phyloP scores from a whole-genome alignment of 2,113 vertebrate genomes.

The Parus major region DNA sequence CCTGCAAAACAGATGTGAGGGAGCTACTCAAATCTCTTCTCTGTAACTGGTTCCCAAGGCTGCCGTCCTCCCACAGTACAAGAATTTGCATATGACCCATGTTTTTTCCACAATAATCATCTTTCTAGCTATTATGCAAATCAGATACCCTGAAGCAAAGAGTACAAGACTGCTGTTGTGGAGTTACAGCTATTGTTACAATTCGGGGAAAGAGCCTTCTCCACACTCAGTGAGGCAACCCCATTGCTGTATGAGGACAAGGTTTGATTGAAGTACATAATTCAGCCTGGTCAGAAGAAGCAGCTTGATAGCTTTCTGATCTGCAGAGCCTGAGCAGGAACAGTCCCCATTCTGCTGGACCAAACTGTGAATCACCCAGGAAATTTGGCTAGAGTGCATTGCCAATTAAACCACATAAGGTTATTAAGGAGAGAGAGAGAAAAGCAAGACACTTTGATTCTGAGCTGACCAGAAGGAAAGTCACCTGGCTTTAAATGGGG shows the following conservation, averaged over 20 bases:
- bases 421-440: background rate
- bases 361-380: background rate
- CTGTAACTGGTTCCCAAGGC: background rate
- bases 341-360: background rate
- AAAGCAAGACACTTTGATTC: constrained; percentile 21
- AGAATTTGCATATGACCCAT: background rate
- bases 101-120: background rate
- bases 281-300: background rate
- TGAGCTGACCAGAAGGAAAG: constrained; percentile 58
- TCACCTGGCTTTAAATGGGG: constrained; percentile 19
- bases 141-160: background rate
- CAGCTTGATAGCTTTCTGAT: background rate
- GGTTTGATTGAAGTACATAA: constrained; percentile 3
- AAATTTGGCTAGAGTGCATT: background rate
- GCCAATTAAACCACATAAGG: background rate
- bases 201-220: background rate
- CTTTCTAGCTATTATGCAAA: background rate
- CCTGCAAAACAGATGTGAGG: background rate
- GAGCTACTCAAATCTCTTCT: background rate
- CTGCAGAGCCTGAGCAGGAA: background rate
- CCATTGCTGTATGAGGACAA: background rate
- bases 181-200: background rate
- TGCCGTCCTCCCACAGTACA: background rate
- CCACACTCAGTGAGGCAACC: background rate
- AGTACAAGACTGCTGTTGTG: background rate